These are phyloP conservation scores for Cnemophilus loriae DNA, from an alignment of 2,113 vertebrate genomes.

Conservation along the genomic window DNA sequence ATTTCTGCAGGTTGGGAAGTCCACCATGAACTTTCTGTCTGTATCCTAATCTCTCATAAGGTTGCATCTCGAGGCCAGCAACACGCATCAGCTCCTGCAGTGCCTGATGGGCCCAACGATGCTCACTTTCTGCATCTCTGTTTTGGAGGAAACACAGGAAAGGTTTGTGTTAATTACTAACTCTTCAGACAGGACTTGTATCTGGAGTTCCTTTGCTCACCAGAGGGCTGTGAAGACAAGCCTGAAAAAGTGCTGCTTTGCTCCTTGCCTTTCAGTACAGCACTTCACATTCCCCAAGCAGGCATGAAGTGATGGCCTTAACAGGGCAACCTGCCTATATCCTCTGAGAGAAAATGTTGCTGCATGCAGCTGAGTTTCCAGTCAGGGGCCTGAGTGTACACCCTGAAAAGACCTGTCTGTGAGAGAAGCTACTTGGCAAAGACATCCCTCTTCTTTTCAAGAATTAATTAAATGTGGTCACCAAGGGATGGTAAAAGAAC, in stretches of 20 bases:
- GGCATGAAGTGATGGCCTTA: background rate
- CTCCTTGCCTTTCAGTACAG: background rate
- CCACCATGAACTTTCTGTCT: background rate
- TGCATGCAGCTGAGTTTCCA: background rate
- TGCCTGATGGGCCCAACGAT: rapidly evolving
- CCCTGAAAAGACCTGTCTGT: background rate
- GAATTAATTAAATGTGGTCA: conserved; percentile 1
- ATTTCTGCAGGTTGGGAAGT: background rate
- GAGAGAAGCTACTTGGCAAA: background rate
- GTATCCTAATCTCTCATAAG: background rate
- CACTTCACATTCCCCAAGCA: background rate
- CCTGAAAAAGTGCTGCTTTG: background rate
- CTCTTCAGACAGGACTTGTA: background rate
- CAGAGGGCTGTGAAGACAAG: background rate
- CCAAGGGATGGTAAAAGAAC: background rate
- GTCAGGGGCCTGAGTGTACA: background rate
- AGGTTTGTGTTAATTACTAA: background rate
- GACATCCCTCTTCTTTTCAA: background rate
- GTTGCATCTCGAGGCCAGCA: background rate
- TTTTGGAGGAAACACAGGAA: background rate
- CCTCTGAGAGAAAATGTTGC: background rate
- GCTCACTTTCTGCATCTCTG: background rate
- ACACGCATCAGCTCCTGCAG: background rate
- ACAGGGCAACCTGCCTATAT: background rate
- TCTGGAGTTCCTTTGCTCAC: background rate